phyloP scores from a whole-genome alignment of 2,113 vertebrate species.

The Gyps fulvus region DNA sequence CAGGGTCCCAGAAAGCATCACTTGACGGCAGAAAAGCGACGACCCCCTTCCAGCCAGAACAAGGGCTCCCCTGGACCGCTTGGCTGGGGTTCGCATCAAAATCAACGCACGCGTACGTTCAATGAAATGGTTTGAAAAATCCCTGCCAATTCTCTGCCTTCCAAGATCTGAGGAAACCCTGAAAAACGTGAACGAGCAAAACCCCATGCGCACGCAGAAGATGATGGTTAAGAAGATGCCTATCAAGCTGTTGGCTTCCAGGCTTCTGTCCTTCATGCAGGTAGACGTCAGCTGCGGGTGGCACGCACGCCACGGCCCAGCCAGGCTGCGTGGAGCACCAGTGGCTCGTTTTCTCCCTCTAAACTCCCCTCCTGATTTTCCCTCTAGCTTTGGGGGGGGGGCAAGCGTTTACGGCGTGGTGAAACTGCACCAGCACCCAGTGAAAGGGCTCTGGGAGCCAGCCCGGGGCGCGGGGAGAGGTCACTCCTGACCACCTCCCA shows the following conservation, averaged over 20 bases:
- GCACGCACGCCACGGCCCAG: neutral
- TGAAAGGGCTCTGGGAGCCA: neutral
- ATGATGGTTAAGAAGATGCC: neutral
- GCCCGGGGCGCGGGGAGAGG: neutral
- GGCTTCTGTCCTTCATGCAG: neutral
- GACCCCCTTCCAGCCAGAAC: neutral
- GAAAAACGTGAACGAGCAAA: accelerated
- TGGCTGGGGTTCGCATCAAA: neutral
- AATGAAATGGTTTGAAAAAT: neutral
- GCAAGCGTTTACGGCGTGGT: neutral
- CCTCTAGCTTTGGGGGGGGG: neutral
- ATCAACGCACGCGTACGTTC: neutral
- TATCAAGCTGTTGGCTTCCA: neutral
- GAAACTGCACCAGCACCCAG: neutral
- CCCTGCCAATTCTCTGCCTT: neutral
- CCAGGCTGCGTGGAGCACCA: neutral
- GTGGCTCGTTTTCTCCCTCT: no score
- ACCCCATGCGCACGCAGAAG: accelerated
- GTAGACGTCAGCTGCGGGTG: neutral
- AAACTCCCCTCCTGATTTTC: neutral
- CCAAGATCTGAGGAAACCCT: neutral
- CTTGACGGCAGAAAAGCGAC: neutral
- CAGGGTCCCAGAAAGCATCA: neutral
- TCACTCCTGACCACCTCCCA: neutral
- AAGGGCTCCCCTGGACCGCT: neutral